These are phyloP conservation scores for Baccha elongata DNA, from an alignment of 2,888 invertebrate genomes.

Conservation along the genomic window DNA sequence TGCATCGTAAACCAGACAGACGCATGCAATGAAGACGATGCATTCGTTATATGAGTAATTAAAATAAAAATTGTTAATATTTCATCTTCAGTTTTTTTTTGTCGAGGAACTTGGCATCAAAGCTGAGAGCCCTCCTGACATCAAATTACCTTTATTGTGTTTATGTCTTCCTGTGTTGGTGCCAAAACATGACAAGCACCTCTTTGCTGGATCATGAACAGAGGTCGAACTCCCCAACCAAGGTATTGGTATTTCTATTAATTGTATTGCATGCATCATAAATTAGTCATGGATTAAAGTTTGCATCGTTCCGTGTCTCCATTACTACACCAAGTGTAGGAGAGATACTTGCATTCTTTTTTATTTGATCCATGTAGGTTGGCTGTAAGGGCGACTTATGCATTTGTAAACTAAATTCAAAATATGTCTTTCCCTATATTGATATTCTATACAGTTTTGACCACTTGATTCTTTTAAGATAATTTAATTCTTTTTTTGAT, in stretches of 20 bases:
- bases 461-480: no score
- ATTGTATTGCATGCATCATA: slow-evolving; percentile 69
- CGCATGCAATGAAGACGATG: neutral
- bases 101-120: slow-evolving; percentile 16
- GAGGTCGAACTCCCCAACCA: neutral
- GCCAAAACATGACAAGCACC: slow-evolving; percentile 62
- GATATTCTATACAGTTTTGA: no score
- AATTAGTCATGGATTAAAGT: slow-evolving; percentile 69
- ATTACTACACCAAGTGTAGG: neutral
- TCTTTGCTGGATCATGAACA: slow-evolving; percentile 38
- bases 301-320: slow-evolving; percentile 17
- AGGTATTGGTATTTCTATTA: slow-evolving; percentile 44
- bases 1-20: neutral
- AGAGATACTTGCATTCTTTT: slow-evolving; percentile 35
- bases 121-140: slow-evolving; percentile 41
- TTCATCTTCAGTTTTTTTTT: slow-evolving; percentile 15
- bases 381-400: no score
- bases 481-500: no score
- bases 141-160: slow-evolving; percentile 56
- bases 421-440: no score
- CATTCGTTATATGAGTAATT: slow-evolving; percentile 44
- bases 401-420: no score
- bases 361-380: no score
- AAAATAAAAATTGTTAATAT: slow-evolving; percentile 58
- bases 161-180: slow-evolving; percentile 45